These are phyloP conservation scores for Montipora capitata DNA, from an alignment of 92 coral and sea anemone genomes.

Conservation along the genomic window DNA sequence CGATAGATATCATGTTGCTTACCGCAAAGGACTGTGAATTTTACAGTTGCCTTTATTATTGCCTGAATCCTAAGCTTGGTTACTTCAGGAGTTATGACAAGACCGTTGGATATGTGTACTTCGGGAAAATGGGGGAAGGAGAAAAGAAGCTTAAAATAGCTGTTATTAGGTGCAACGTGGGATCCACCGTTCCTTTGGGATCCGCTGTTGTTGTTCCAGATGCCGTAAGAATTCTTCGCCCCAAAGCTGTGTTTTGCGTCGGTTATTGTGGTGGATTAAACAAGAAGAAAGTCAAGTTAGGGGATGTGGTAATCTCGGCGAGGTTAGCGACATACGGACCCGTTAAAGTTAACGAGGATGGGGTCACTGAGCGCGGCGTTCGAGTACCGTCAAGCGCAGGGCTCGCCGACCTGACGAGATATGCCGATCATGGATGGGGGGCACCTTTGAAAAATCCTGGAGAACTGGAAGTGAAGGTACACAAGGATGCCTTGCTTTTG, in stretches of 20 bases:
- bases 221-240: neutral
- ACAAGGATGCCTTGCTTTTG: neutral
- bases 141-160: neutral
- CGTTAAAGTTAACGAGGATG: neutral
- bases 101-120: neutral
- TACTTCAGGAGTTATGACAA: neutral
- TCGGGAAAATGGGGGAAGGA: neutral
- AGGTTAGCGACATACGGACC: neutral
- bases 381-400: neutral
- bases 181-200: neutral
- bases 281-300: conserved; percentile 24
- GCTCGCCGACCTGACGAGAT: neutral
- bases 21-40: neutral
- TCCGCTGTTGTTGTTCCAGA: neutral
- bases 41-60: neutral
- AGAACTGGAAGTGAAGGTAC: neutral
- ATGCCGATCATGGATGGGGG: neutral
- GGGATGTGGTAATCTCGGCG: conserved; percentile 33
- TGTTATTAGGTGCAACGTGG: neutral
- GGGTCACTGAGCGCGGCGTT: neutral
- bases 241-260: conserved; percentile 40
- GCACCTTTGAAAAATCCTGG: neutral
- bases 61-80: neutral
- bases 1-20: neutral
- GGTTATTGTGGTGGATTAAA: conserved; percentile 42